Evolutionary conservation across 2,888 invertebrate genomes (phyloP).

Genomic region (Tuberolachnus salignus): DNA sequence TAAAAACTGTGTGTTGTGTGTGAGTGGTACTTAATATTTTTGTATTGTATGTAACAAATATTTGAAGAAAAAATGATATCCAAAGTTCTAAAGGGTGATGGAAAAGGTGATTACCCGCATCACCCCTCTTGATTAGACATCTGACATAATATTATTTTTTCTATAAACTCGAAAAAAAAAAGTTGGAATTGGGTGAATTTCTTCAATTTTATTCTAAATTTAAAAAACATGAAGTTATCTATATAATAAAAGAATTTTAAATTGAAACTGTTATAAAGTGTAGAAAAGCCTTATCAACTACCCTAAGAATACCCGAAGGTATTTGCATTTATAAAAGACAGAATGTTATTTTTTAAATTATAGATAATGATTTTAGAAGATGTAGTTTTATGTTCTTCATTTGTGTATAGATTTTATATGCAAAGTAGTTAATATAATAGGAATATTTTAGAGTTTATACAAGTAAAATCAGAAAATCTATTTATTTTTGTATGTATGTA

Average conservation of each 20-base stretch:
- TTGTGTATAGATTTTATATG: constrained; percentile 73
- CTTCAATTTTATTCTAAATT: constrained; percentile 72
- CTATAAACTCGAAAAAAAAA: constrained; percentile 62
- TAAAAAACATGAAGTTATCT: constrained; percentile 71
- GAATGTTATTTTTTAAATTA: constrained; percentile 59
- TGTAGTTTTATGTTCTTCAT: constrained; percentile 71
- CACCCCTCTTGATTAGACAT: too few relatives aligned
- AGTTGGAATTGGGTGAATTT: constrained; percentile 72
- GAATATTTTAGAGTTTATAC: constrained; percentile 73
- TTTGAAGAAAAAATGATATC: too few relatives aligned
- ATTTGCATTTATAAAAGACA: constrained; percentile 30
- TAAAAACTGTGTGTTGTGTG: too few relatives aligned
- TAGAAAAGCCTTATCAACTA: constrained; percentile 69
- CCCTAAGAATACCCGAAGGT: constrained; percentile 64
- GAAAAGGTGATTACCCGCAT: too few relatives aligned
- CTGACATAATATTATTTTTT: background rate
- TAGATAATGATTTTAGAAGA: constrained; percentile 68
- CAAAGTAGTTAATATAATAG: constrained; percentile 72
- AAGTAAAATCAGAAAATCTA: constrained; percentile 65
- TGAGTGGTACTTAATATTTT: too few relatives aligned
- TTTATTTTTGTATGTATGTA: too few relatives aligned
- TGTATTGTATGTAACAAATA: too few relatives aligned
- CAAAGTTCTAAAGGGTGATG: too few relatives aligned
- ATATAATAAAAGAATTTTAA: constrained; percentile 69
- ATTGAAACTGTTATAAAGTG: constrained; percentile 68